Percentiles rank a stretch among this genome's conserved stretches.
Conservation (phyloP, 2,797 vertebrate species). For the Amphiprion clarkii region DNA sequence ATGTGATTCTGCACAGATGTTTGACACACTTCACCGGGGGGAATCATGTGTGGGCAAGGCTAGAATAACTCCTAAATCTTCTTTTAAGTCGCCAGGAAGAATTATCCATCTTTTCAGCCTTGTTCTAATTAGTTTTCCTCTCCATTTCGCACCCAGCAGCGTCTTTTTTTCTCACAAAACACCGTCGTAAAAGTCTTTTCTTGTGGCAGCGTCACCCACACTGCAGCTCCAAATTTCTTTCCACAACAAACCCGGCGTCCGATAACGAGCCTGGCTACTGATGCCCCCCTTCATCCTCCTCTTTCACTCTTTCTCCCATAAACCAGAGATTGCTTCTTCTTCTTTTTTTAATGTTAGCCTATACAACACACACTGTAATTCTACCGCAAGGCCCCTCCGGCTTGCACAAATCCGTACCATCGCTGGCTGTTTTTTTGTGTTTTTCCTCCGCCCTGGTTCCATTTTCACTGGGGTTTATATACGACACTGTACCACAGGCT, state of each 20-base stretch:
- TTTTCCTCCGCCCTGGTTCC: slow-evolving; percentile 39
- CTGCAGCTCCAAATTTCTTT: slow-evolving; percentile 36
- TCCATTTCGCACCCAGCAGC: background rate
- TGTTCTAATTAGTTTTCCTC: background rate
- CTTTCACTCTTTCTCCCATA: slow-evolving; percentile 58
- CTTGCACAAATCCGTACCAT: slow-evolving; percentile 46
- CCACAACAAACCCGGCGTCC: slow-evolving; percentile 60
- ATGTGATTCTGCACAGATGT: slow-evolving; percentile 56
- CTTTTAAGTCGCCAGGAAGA: slow-evolving; percentile 3
- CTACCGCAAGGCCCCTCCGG: slow-evolving; percentile 40
- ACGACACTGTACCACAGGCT: slow-evolving; percentile 65
- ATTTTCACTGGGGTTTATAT: slow-evolving; percentile 66
- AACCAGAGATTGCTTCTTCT: slow-evolving; percentile 59
- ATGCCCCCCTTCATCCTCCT: slow-evolving; percentile 58
- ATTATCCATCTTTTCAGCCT: background rate
- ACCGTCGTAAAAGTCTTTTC: slow-evolving; percentile 53
- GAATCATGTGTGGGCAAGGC: slow-evolving; percentile 27
- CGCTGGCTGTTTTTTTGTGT: slow-evolving; percentile 31
- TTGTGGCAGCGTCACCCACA: slow-evolving; percentile 46
- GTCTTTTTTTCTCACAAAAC: slow-evolving; percentile 11
- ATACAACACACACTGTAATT: slow-evolving; percentile 35
- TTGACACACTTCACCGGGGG: slow-evolving; percentile 14
- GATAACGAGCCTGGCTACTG: slow-evolving; percentile 54
- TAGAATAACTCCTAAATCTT: slow-evolving; percentile 24
- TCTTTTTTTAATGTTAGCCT: slow-evolving; percentile 31